phyloP scores from a whole-genome alignment of 1,140 invertebrate genomes.

The Trichomalopsis sarcophagae region DNA sequence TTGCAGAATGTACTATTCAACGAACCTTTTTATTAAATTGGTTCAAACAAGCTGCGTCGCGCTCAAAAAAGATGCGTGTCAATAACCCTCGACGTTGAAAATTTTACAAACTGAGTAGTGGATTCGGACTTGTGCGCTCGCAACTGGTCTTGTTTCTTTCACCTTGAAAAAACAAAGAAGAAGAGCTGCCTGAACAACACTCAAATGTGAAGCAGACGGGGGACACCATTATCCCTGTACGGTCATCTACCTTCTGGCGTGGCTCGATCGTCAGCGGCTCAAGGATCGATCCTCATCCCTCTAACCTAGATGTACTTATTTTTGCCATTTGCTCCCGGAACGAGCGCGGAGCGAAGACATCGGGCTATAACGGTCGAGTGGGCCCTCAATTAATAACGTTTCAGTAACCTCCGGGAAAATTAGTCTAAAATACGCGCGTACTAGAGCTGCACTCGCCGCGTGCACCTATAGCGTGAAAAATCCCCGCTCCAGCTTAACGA shows the following conservation, averaged over 20 bases:
- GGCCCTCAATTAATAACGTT: slow-evolving; percentile 51
- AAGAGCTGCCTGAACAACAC: neutral
- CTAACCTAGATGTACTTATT: neutral
- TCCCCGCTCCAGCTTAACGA: neutral
- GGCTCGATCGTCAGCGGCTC: neutral
- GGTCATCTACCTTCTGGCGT: neutral
- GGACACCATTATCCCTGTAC: neutral
- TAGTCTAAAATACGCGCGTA: slow-evolving; percentile 30
- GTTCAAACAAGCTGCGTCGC: too few species aligned
- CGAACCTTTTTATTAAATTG: too few species aligned
- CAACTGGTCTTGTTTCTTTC: too few species aligned
- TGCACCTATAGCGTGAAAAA: neutral
- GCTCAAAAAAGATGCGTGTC: too few species aligned
- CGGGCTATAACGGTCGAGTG: neutral
- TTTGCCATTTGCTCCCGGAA: neutral
- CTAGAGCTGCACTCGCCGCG: slow-evolving; percentile 11
- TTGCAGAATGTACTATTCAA: too few species aligned
- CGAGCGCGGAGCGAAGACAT: neutral
- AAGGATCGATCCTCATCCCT: neutral
- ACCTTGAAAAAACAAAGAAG: neutral
- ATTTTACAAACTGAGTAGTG: too few species aligned
- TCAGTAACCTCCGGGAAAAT: slow-evolving; percentile 16
- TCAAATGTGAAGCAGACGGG: neutral
- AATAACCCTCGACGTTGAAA: too few species aligned
- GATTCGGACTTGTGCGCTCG: too few species aligned